These are phyloP conservation scores for Siniperca chuatsi DNA, from an alignment of 2,113 vertebrate species.

Conservation along the genomic window DNA sequence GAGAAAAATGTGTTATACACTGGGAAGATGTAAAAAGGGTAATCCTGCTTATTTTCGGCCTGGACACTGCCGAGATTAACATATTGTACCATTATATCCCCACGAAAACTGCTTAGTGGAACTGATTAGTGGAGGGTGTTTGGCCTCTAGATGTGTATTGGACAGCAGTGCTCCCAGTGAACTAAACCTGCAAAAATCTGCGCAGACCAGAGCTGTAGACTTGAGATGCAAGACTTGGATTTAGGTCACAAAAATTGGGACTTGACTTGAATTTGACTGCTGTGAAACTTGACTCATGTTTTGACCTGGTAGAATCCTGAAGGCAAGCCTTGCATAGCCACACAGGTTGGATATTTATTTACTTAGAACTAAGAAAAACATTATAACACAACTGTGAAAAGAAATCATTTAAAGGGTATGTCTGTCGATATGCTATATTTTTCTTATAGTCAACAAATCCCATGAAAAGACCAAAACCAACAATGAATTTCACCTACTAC, in stretches of 20 bases:
- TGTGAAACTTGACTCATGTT: background rate
- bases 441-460: constrained; percentile 5
- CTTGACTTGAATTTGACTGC: background rate
- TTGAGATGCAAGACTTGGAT: background rate
- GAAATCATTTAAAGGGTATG: background rate
- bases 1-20: background rate
- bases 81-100: background rate
- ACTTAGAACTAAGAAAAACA: background rate
- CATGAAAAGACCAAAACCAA: background rate
- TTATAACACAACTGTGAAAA: background rate
- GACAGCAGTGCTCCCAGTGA: background rate
- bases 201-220: background rate
- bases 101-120: background rate
- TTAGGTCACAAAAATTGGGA: background rate
- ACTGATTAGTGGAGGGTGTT: background rate
- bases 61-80: background rate
- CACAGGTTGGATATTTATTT: background rate
- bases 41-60: background rate
- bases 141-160: background rate
- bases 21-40: background rate
- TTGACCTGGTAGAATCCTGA: background rate
- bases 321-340: background rate
- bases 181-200: constrained; percentile 3
- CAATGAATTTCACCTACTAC: background rate
- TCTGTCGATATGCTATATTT: background rate